Evolutionary conservation across 1,140 invertebrate species (phyloP), one percentile per base, ranked within the genome.

Genomic region (Drosophila ohnishii): DNA sequence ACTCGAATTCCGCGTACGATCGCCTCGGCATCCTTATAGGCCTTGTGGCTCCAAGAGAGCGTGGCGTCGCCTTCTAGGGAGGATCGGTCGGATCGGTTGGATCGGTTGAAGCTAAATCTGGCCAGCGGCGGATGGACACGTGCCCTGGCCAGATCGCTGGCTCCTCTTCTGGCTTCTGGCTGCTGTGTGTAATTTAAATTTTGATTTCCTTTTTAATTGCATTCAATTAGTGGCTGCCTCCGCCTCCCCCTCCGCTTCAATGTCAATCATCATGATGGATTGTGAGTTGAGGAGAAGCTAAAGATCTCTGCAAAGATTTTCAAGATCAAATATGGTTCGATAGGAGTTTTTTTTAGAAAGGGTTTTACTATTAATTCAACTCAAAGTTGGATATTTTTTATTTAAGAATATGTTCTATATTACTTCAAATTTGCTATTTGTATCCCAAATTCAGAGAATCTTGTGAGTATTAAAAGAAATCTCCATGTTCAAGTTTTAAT

Each of bases 171-270:
- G 40, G 16, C 56, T 4, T 37, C n/a, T 30, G 63, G n/a, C 28
- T 22, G 28, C 55, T 47, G 51, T 71, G 51, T 71, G 63, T 34
- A 69, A 69, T 58, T 71, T 59, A 71, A 47, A 59, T 71, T 47
- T 71, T 48, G 42, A 59, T 45, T 71, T 71, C 44, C 34, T 50
- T 71, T 71, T 71, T 71, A 71, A 70, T 71, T 70, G 42, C 67
- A 50, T 50, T 50, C 66, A 57, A 59, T 71, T 71, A 71, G 53
- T 58, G 50, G 42, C n/a, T 34, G 42, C 56, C 50, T 70, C 34
- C 22, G 30, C 25, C 30, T 42, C 25, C 10, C 9, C n/a, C 32
- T 8, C 13, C 4, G 39, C 14, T 35, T 34, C 44, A 5, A 30
- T 50, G 67, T 71, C 51, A 58, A 71, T 71, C 51, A 71, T 39